A percentile compares a stretch with the other conserved stretches of the same genome.
These are phyloP conservation scores for Todiramphus saurophagus DNA, from an alignment of 2,113 vertebrate species.

Conservation along the genomic window DNA sequence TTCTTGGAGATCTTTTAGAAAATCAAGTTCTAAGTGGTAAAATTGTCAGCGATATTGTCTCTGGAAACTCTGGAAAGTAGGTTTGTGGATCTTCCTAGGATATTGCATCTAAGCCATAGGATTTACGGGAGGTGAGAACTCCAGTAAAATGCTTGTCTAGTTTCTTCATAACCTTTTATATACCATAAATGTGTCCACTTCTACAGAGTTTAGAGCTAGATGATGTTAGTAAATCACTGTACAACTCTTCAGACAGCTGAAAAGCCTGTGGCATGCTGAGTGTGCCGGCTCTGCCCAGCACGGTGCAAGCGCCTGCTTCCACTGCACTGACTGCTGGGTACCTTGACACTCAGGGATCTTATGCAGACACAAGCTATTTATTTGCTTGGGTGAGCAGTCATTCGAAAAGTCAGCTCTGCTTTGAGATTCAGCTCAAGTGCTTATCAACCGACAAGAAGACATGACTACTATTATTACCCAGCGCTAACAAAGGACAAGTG, in stretches of 20 bases:
- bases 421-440: background rate
- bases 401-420: background rate
- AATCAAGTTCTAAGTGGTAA: background rate
- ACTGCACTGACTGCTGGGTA: background rate
- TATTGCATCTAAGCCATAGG: background rate
- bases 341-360: background rate
- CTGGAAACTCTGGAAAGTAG: background rate
- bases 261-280: fast-evolving
- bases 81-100: background rate
- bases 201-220: background rate
- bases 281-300: background rate
- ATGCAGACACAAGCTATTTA: background rate
- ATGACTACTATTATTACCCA: background rate
- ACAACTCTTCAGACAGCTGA: background rate
- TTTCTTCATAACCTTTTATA: background rate
- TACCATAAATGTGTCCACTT: background rate
- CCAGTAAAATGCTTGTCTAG: background rate
- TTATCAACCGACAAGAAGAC: background rate
- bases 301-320: fast-evolving
- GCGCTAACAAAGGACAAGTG: background rate
- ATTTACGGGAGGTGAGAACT: background rate
- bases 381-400: conserved; percentile 14
- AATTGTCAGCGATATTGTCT: background rate
- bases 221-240: background rate
- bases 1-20: background rate